Conservation (phyloP, 53 echinoderm and acorn worm species). For the Arbacia lixula region DNA sequence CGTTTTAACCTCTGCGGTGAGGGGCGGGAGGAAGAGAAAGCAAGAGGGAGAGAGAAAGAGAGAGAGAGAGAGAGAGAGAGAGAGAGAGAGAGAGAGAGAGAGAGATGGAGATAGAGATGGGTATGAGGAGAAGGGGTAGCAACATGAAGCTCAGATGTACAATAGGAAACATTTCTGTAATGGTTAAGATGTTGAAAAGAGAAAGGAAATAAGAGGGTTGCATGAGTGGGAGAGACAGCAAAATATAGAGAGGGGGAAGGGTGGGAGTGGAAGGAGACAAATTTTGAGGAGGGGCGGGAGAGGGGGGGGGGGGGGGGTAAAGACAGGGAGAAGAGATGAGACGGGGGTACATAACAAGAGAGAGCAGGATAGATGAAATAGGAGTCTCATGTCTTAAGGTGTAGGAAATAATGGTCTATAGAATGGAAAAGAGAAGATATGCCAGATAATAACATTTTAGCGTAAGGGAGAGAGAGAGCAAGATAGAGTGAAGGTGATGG, state of each 20-base stretch:
- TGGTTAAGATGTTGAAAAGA: too few species aligned
- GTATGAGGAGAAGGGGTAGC: neutral
- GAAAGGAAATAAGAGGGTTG: too few species aligned
- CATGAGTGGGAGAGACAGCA: too few species aligned
- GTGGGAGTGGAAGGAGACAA: slow-evolving; percentile 1
- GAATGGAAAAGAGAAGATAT: too few species aligned
- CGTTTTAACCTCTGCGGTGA: slow-evolving; percentile 10
- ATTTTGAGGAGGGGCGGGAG: slow-evolving; percentile 12
- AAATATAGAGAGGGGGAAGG: too few species aligned
- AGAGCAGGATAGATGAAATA: neutral
- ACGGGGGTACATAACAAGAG: neutral
- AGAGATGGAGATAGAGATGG: neutral
- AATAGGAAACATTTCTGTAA: too few species aligned
- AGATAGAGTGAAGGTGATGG: too few species aligned
- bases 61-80: neutral
- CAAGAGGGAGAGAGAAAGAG: neutral
- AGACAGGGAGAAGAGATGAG: slow-evolving; percentile 2
- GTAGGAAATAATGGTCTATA: too few species aligned
- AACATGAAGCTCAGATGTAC: too few species aligned
- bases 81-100: neutral
- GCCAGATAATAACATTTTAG: too few species aligned
- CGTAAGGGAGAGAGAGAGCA: too few species aligned
- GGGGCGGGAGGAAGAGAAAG: neutral
- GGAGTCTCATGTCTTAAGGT: too few species aligned
- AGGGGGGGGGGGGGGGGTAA: neutral